A percentile compares a stretch with the other conserved stretches of the same genome.
Evolutionary conservation across 2,888 invertebrate species (phyloP).

Genomic region (Alcis repandata): DNA sequence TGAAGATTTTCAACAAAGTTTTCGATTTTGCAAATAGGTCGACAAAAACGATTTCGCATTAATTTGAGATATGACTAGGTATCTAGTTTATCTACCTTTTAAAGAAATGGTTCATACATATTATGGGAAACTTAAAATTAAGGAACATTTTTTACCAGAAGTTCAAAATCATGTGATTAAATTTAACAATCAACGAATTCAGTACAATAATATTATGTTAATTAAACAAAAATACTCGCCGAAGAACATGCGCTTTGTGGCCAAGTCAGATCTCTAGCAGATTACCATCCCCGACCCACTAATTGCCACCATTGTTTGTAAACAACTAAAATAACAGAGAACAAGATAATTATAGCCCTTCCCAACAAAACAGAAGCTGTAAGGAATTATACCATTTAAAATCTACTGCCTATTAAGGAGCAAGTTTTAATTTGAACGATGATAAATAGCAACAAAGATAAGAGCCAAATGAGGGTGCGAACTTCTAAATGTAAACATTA

Average conservation of each 20-base stretch:
- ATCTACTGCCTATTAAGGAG: conserved; percentile 48
- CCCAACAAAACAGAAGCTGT: conserved; percentile 36
- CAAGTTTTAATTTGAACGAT: conserved; percentile 57
- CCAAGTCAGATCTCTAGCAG: conserved; percentile 45
- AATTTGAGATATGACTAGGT: neutral
- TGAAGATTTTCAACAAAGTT: conserved; percentile 20
- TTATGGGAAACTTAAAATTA: too few relatives aligned
- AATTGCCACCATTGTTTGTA: conserved; percentile 54
- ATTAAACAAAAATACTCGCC: neutral
- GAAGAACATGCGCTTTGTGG: conserved; percentile 1
- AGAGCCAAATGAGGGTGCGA: conserved; percentile 59
- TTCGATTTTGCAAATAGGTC: neutral
- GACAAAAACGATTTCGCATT: neutral
- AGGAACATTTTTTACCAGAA: neutral
- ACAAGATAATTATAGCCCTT: conserved; percentile 52
- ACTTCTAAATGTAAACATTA: conserved; percentile 67
- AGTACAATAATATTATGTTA: too few relatives aligned
- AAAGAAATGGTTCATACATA: too few relatives aligned
- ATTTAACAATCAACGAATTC: neutral
- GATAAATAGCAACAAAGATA: conserved; percentile 52
- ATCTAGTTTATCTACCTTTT: too few relatives aligned
- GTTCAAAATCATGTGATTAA: neutral
- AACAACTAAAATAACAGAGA: conserved; percentile 55
- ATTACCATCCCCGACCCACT: conserved; percentile 44
- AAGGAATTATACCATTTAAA: conserved; percentile 48